A percentile compares a stretch with the other conserved stretches of the same genome.
These are phyloP conservation scores for Drosophila macrothrix DNA, from an alignment of 2,888 invertebrate species.

Conservation along the genomic window DNA sequence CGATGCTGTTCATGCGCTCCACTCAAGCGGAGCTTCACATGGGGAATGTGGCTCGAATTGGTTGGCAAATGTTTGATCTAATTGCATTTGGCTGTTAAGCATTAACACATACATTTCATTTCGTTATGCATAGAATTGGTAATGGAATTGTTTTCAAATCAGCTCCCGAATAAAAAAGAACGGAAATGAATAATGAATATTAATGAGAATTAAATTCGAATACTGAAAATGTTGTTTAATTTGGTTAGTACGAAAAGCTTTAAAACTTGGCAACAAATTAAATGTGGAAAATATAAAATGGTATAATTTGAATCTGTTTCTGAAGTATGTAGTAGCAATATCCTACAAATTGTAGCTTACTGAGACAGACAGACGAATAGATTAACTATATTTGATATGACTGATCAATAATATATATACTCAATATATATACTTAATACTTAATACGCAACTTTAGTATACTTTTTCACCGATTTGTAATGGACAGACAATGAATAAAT, in stretches of 20 bases:
- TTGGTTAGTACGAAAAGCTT: neutral
- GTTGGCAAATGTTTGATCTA: neutral
- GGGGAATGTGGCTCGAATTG: neutral
- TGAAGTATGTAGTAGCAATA: neutral
- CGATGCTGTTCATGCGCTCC: conserved; percentile 27
- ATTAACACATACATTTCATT: neutral
- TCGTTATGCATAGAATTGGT: neutral
- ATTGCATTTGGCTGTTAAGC: conserved; percentile 4
- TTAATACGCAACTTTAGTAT: neutral
- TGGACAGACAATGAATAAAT: neutral
- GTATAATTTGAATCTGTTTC: neutral
- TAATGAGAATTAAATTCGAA: neutral
- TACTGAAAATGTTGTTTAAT: neutral
- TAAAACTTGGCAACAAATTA: neutral
- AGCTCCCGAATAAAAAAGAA: neutral
- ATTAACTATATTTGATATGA: neutral
- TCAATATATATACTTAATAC: neutral
- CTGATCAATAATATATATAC: neutral
- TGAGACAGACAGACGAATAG: too few species aligned
- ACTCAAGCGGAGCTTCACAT: neutral
- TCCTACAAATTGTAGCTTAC: neutral
- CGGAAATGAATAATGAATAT: neutral
- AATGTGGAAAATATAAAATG: neutral
- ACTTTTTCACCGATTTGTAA: neutral
- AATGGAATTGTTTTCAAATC: neutral